Conservation (phyloP, 2,797 vertebrate genomes). For the Danio aesculapii region DNA sequence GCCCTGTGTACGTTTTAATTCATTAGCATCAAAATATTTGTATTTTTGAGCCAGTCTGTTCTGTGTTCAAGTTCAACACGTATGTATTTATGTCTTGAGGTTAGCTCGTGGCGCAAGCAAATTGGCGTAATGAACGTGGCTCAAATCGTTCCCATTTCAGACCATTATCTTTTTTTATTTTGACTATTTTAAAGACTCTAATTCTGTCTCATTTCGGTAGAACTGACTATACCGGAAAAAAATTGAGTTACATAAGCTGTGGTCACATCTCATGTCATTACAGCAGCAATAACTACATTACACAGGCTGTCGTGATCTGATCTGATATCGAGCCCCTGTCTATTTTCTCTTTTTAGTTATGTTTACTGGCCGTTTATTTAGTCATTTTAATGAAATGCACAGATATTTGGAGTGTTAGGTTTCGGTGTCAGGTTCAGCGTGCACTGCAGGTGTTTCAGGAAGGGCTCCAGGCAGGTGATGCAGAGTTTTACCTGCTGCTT, state of each 20-base stretch:
- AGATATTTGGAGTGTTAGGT: slow-evolving; percentile 1
- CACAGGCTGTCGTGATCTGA: slow-evolving; percentile 8
- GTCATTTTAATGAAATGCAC: background rate
- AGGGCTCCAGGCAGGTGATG: background rate
- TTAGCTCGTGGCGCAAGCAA: slow-evolving; percentile 35
- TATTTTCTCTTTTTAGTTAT: background rate
- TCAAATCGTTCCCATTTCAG: background rate
- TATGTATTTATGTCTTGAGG: background rate
- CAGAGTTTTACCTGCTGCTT: background rate
- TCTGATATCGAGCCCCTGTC: slow-evolving; percentile 5
- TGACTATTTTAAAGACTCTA: background rate
- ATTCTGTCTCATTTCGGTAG: background rate
- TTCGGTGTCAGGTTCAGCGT: slow-evolving; percentile 30
- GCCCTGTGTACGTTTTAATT: background rate
- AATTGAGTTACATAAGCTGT: slow-evolving; percentile 37
- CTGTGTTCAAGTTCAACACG: background rate
- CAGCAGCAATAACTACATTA: slow-evolving; percentile 21
- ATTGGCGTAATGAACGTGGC: slow-evolving; percentile 3
- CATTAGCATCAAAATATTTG: background rate
- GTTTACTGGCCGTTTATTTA: background rate
- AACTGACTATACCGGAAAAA: slow-evolving; percentile 6
- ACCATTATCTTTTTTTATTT: background rate
- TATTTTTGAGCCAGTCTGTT: background rate
- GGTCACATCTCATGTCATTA: slow-evolving; percentile 30
- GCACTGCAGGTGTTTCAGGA: slow-evolving; percentile 20